A percentile compares a stretch with the other conserved stretches of the same genome.
Evolutionary conservation across 2,888 invertebrate species (phyloP).

Genomic region (Chalcosyrphus nemorum): DNA sequence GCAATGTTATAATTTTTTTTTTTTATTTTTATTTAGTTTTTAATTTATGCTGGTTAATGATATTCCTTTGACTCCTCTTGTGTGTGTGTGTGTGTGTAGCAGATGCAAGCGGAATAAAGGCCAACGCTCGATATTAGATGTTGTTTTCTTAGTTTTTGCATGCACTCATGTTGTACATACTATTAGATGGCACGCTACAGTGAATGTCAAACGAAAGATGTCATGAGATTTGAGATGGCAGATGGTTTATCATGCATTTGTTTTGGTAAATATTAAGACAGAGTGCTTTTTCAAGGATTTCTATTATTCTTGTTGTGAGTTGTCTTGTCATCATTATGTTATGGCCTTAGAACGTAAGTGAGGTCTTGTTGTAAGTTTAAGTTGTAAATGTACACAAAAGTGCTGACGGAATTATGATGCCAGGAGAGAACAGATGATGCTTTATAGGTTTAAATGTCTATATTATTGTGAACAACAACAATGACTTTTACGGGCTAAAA

Average conservation of each 20-base stretch:
- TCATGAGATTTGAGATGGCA: conserved; percentile 1
- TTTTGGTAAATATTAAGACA: background rate
- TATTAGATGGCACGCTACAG: background rate
- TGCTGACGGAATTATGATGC: too few relatives aligned
- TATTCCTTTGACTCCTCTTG: conserved; percentile 58
- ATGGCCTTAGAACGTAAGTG: too few relatives aligned
- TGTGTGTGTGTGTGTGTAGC: conserved; percentile 13
- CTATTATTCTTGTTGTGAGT: background rate
- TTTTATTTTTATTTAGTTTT: conserved; percentile 14
- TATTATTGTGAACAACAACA: too few relatives aligned
- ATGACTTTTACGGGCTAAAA: too few relatives aligned
- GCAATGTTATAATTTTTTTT: background rate
- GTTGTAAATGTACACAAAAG: too few relatives aligned
- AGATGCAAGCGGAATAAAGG: conserved; percentile 26
- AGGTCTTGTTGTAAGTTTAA: too few relatives aligned
- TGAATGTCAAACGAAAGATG: conserved; percentile 24
- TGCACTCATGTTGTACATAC: too few relatives aligned
- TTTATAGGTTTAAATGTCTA: too few relatives aligned
- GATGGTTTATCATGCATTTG: background rate
- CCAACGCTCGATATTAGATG: conserved; percentile 46
- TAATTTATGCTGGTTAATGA: conserved; percentile 68
- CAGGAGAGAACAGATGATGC: too few relatives aligned
- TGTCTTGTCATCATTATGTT: too few relatives aligned
- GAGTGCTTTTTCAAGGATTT: background rate
- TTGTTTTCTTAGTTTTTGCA: background rate